Percentiles rank a stretch among this genome's conserved stretches.
Conservation (phyloP, 1,140 invertebrate genomes). For the Anastrepha ludens region DNA sequence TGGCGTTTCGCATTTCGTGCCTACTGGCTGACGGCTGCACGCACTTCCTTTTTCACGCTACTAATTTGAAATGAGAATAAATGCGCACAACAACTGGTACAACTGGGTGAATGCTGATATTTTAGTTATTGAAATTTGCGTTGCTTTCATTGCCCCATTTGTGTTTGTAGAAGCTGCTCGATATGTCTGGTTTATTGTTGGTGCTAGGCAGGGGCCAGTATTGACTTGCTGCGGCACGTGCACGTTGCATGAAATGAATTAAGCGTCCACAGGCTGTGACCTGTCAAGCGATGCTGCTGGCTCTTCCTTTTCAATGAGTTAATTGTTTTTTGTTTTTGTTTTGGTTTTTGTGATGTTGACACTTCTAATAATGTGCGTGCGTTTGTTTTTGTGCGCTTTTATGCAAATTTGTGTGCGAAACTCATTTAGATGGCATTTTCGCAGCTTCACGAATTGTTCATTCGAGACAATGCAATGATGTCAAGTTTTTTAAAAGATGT, state of each 20-base stretch:
- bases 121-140: constrained; percentile 7
- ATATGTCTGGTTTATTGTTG: constrained; percentile 15
- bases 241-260: too few relatives aligned
- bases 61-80: background rate
- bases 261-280: too few relatives aligned
- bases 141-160: background rate
- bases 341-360: background rate
- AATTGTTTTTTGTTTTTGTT: too few relatives aligned
- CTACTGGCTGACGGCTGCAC: background rate
- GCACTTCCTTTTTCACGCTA: constrained; percentile 3
- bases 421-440: background rate
- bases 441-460: background rate
- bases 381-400: background rate
- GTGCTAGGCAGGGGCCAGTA: too few relatives aligned
- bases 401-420: background rate
- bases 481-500: background rate
- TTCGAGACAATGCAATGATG: background rate
- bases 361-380: background rate
- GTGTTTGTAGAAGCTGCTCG: background rate
- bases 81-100: background rate
- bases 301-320: too few relatives aligned
- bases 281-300: too few relatives aligned
- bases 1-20: too few relatives aligned
- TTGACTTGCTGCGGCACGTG: too few relatives aligned
- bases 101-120: background rate